Evolutionary conservation across 2,888 invertebrate species (phyloP), one percentile per base, ranked within the genome.

Genomic region (Acleris holmiana): DNA sequence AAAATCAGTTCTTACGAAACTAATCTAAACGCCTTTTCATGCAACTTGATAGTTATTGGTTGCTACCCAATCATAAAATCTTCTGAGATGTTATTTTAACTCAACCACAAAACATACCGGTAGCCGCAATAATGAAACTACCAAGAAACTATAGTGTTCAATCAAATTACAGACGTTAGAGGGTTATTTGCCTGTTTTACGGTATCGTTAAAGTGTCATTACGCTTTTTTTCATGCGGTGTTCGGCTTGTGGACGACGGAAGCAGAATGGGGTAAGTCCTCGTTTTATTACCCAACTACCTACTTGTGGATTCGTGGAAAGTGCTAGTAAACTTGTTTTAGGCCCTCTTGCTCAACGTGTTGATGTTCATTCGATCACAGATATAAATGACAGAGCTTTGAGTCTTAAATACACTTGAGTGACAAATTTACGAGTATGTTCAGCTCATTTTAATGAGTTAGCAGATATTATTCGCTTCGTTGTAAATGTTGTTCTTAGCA

Each of bases 261-360:
- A 82, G 79, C 88, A 94, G 94, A 94, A 94, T 87, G 94, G 94
- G 93, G 94, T 94, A 89, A 94, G 94, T 86, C 71, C 61, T 65
- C 48, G 69, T 81, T 86, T 88, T 88, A 88, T 85, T 82, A 73
- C 77, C 72, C 68, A 71, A 76, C 76, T 72, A 60, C 61, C 80
- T 83, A 85, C 86, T 88, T 88, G 87, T 88, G 77, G 85, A 85
- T 86, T 86, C 82, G 76, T 78, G 75, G 73, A 77, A 81, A 78
- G 66, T 56, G 67, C 40, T 62, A 64, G 66, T 73, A 73, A 75
- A 72, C 70, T 71, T 71, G 72, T 70, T 71, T 67, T 66, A 62
- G 53, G 66, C 67, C 66, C 18, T 44, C 46, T 35, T 63, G 67
- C 56, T 51, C 61, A 68, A 67, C 67, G 53, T 66, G 70, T 74